Percentiles rank a stretch among this genome's conserved stretches.
phyloP scores from a whole-genome alignment of 2,888 invertebrate genomes.

The Cryptocheilus praepositus region DNA sequence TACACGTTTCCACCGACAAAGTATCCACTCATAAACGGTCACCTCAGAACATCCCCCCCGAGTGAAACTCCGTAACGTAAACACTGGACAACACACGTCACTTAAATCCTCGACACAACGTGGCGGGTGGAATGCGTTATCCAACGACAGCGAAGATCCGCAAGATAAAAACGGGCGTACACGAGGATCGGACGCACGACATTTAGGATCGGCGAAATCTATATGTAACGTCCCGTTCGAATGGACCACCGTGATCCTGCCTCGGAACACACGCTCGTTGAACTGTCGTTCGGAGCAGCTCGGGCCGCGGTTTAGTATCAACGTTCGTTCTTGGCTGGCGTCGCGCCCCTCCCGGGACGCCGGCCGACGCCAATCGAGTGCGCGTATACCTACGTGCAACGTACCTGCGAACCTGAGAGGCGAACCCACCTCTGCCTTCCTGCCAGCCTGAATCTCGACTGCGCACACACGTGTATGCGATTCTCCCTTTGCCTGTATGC shows the following conservation, averaged over 20 bases:
- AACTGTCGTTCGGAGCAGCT: slow-evolving; percentile 68
- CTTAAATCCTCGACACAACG: slow-evolving; percentile 1
- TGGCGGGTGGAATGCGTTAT: neutral
- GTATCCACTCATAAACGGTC: no score
- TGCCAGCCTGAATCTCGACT: slow-evolving; percentile 42
- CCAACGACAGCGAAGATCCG: neutral
- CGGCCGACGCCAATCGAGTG: slow-evolving; percentile 67
- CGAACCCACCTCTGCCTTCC: slow-evolving; percentile 43
- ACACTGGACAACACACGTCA: no score
- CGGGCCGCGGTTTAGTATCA: slow-evolving; percentile 67
- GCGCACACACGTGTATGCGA: slow-evolving; percentile 14
- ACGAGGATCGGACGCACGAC: slow-evolving; percentile 23
- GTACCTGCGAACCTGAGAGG: slow-evolving; percentile 54
- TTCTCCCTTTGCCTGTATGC: slow-evolving; percentile 10
- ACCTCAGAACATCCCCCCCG: no score
- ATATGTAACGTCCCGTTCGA: slow-evolving; percentile 24
- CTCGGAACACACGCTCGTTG: slow-evolving; percentile 66
- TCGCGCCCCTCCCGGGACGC: slow-evolving; percentile 65
- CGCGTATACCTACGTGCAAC: slow-evolving; percentile 60
- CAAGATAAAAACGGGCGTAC: neutral
- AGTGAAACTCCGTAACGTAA: no score
- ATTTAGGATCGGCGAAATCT: slow-evolving; percentile 25
- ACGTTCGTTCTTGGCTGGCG: slow-evolving; percentile 65
- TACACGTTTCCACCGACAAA: no score
- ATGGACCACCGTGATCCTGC: slow-evolving; percentile 60